Conservation (phyloP, 1,140 invertebrate genomes). For the Pissodes strobi region DNA sequence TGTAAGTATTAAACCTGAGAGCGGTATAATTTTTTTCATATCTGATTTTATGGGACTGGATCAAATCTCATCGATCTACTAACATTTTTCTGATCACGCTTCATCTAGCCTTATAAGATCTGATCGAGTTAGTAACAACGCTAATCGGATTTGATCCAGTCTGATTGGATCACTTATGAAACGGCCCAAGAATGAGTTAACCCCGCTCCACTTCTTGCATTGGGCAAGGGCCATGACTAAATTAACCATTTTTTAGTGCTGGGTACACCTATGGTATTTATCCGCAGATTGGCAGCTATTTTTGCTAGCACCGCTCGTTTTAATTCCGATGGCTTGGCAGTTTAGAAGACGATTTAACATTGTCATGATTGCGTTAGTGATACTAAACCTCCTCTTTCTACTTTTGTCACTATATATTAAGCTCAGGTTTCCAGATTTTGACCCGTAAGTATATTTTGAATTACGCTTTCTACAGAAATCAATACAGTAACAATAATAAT, state of each 20-base stretch:
- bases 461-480: too few species aligned
- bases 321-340: slow-evolving; percentile 53
- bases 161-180: too few species aligned
- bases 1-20: too few species aligned
- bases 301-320: slow-evolving; percentile 61
- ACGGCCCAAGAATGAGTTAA: too few species aligned
- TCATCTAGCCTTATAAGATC: too few species aligned
- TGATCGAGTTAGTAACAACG: neutral
- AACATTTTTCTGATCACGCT: too few species aligned
- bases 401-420: slow-evolving; percentile 36
- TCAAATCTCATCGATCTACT: too few species aligned
- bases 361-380: slow-evolving; percentile 24
- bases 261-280: slow-evolving; percentile 61
- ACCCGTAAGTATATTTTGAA: slow-evolving; percentile 41
- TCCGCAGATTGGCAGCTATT: slow-evolving; percentile 77
- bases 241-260: slow-evolving; percentile 61
- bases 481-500: too few species aligned
- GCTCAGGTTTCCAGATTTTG: slow-evolving; percentile 29
- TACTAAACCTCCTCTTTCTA: slow-evolving; percentile 39
- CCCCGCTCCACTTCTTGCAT: too few species aligned
- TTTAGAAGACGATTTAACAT: slow-evolving; percentile 18
- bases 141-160: neutral
- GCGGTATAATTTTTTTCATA: too few species aligned
- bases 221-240: too few species aligned
- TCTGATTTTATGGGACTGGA: too few species aligned